Base-by-base conservation (phyloP, 2,797 vertebrate species). In the Pseudomugil gertrudae region DNA sequence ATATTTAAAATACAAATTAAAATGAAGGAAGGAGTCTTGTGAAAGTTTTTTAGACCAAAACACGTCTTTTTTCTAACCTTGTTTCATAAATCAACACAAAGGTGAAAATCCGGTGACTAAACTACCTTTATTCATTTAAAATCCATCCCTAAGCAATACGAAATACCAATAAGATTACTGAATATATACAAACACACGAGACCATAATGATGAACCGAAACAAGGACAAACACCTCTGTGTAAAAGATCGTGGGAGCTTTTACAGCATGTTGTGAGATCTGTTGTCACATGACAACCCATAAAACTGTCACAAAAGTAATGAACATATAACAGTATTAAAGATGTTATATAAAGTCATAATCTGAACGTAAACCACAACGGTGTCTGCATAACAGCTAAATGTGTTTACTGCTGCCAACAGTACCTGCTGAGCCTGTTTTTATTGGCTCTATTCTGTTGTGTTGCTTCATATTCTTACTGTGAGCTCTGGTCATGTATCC, bases 361-460 rank as follows among this genome's bases (percentile, higher is more conserved):
- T 47, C 15, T 21, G 52, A 56, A 57, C 13, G 36, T 11, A 56
- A 27, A 29, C 21, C 45, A 70, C 3, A 2, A 40, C 30, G 17
- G 21, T 17, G 32, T 63, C 47, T 38, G 30, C 15, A 32, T 63
- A 29, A 33, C 3, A 60, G 38, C 38, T 60, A 32, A 55, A 56
- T 63, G 7, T 38, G 32, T 35, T 27, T 56, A 66, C 58, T 59
- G 63, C 55, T 63, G 62, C 65, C 40, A 36, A 24, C 32, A 83
- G 29, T 21, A 9, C 65, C 70, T 53, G 56, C 61, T 67, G 60
- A 2, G n/a, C 2, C 47, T 57, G 27, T 62, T 69, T 78, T 66
- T 38, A n/a, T 60, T 5, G 68, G 30, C 59, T 21, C 11, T 47
- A 36, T 71, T 61, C 38, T 67, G 21, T 19, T 9, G 1, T 65